Evolutionary conservation across 2,797 vertebrate species (phyloP), one percentile per base, ranked within the genome.

Genomic region (Mormyrops boulengeri): DNA sequence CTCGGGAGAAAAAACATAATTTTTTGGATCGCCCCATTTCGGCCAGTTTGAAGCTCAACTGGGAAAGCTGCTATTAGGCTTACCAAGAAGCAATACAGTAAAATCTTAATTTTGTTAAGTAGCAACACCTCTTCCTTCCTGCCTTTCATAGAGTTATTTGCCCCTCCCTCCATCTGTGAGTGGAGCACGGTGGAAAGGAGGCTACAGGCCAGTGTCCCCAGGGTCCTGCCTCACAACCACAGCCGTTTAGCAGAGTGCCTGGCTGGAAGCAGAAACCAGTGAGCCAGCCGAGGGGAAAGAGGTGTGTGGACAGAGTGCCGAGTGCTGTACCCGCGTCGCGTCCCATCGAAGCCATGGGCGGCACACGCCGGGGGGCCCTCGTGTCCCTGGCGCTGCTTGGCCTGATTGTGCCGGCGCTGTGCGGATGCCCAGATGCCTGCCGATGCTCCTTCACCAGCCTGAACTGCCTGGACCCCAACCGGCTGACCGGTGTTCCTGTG

Each of bases 151-250:
- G 80, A 52, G 60, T 53, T 88, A 87, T 85, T 89, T 93, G 91
- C 94, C 94, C 96, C 94, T 96, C 94, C 94, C 94, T 95, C 93
- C 90, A 92, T 90, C 91, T 91, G 89, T 22, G 90, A 92, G 92
- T 94, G 94, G 88, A 88, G 91, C 52, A 86, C 44, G 91, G 89
- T 89, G 90, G 92, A 91, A 93, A 92, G 93, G 94, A 94, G 95
- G 94, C 94, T 93, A 93, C 94, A 95, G 93, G 94, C 95, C 94
- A 94, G 91, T 92, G 93, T 96, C 95, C 95, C 96, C 92, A 92
- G 95, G 94, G 95, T 95, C 95, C 90, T 90, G 92, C 93, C 91
- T 93, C 92, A 93, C 95, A 94, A 94, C 95, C 94, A 93, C 94
- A 91, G 92, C 94, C 95, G 93, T 91, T 92, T 89, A 94, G 92